Percentiles rank a stretch among this genome's conserved stretches.
phyloP scores from a whole-genome alignment of 1,140 invertebrate genomes.

The Zophobas morio region DNA sequence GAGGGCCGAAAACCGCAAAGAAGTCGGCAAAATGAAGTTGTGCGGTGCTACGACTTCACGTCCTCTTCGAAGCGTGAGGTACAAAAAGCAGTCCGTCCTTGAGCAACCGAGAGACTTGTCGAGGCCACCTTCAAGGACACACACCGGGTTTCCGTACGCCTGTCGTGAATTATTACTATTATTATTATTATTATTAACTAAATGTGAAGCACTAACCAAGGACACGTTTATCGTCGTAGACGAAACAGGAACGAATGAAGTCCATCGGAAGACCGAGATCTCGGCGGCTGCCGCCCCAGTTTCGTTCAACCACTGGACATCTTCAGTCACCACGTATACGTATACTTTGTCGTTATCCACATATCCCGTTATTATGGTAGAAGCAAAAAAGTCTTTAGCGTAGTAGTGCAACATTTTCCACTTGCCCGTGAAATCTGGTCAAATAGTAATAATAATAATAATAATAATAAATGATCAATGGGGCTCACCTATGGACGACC shows the following conservation, averaged over 20 bases:
- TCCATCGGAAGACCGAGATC: not conserved
- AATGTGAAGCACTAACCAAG: no score
- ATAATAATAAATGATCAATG: not conserved
- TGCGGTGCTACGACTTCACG: not conserved
- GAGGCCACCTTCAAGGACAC: not conserved
- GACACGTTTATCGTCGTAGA: no score
- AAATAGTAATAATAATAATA: constrained; percentile 11
- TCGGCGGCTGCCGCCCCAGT: not conserved
- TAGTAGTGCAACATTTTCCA: constrained; percentile 97
- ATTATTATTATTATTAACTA: no score
- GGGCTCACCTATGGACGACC: constrained; percentile 81
- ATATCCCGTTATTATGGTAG: constrained; percentile 66
- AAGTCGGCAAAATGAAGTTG: not conserved
- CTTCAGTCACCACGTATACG: not conserved
- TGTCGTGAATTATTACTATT: no score
- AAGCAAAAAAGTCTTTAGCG: constrained; percentile 87
- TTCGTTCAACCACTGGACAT: not conserved
- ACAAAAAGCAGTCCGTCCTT: not conserved
- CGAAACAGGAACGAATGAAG: no score
- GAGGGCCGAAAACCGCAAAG: no score
- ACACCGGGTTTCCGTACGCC: no score
- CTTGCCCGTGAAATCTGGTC: constrained; percentile 82
- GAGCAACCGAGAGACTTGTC: not conserved
- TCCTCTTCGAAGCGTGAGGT: no score
- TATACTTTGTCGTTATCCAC: constrained; percentile 26